phyloP scores from a whole-genome alignment of 1,140 invertebrate species.

The Heliothis subflexa region DNA sequence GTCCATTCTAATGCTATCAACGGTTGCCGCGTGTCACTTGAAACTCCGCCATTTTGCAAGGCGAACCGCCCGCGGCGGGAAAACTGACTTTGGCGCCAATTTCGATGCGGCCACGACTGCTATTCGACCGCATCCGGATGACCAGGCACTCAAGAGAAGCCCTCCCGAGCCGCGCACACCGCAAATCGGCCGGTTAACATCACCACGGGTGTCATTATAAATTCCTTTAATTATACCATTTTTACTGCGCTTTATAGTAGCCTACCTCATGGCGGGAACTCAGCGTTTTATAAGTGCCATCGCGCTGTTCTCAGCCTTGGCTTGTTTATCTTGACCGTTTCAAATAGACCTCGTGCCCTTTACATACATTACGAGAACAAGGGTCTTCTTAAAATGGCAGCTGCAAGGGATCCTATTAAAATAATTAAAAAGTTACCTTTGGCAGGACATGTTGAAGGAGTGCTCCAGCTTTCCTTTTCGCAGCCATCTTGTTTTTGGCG shows the following conservation, averaged over 20 bases:
- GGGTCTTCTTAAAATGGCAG: slow-evolving; percentile 9
- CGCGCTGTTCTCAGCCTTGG: slow-evolving; percentile 66
- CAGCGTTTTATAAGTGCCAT: slow-evolving; percentile 66
- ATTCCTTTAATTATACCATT: slow-evolving; percentile 80
- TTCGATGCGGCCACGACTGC: slow-evolving; percentile 74
- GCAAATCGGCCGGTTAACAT: slow-evolving; percentile 58
- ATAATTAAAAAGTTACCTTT: slow-evolving; percentile 80
- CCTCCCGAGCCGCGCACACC: slow-evolving; percentile 44
- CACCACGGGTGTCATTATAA: slow-evolving; percentile 69
- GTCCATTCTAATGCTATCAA: slow-evolving; percentile 68
- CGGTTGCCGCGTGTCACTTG: slow-evolving; percentile 75
- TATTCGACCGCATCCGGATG: slow-evolving; percentile 68
- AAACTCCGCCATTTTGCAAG: slow-evolving; percentile 83
- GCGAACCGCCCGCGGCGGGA: slow-evolving; percentile 80
- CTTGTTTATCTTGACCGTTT: slow-evolving; percentile 64
- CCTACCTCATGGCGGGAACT: slow-evolving; percentile 57
- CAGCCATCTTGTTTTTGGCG: slow-evolving; percentile 80
- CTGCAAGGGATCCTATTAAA: slow-evolving; percentile 4
- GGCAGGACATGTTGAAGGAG: slow-evolving; percentile 86
- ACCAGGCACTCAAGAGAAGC: slow-evolving; percentile 46
- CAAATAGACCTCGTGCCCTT: slow-evolving; percentile 50
- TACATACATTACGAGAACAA: slow-evolving; percentile 20
- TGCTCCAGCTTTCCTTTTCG: slow-evolving; percentile 85
- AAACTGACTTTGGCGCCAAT: slow-evolving; percentile 85
- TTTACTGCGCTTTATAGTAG: slow-evolving; percentile 71